phyloP scores from a whole-genome alignment of 64 coral and sea anemone genomes.

The Exaiptasia diaphana region DNA sequence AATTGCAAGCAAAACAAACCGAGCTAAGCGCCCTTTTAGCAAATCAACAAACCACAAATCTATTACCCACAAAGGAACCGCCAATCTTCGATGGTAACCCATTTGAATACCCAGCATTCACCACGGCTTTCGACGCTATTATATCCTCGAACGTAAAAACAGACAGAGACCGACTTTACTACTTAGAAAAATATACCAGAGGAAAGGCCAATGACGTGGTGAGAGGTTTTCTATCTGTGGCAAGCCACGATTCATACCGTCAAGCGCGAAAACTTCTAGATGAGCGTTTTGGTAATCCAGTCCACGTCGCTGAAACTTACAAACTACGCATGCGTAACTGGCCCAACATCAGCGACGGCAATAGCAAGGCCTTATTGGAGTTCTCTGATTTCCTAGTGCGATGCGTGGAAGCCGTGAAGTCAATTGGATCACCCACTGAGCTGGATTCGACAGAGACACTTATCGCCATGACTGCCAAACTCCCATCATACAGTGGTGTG shows the following conservation, averaged over 20 bases:
- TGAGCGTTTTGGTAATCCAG: slow-evolving; percentile 32
- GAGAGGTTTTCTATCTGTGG: slow-evolving; percentile 5
- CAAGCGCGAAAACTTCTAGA: slow-evolving; percentile 36
- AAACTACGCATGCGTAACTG: slow-evolving; percentile 24
- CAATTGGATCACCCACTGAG: neutral
- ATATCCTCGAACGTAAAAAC: neutral
- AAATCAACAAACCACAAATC: slow-evolving; percentile 23
- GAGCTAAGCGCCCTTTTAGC: slow-evolving; percentile 33
- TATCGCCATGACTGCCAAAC: slow-evolving; percentile 19
- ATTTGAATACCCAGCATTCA: slow-evolving; percentile 43
- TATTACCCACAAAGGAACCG: slow-evolving; percentile 23
- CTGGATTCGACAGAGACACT: neutral
- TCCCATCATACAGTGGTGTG: slow-evolving; percentile 42
- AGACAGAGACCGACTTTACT: slow-evolving; percentile 39
- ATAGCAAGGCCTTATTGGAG: neutral
- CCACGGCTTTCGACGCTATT: slow-evolving; percentile 30
- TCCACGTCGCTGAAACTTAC: slow-evolving; percentile 28
- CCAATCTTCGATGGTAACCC: slow-evolving; percentile 27
- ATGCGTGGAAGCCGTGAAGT: neutral
- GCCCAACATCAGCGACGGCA: slow-evolving; percentile 2
- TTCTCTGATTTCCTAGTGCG: slow-evolving; percentile 19
- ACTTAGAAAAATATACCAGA: slow-evolving; percentile 28
- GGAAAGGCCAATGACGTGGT: slow-evolving; percentile 46
- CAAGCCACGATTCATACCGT: neutral
- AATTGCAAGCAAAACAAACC: slow-evolving; percentile 60